phyloP scores from a whole-genome alignment of 2,797 vertebrate genomes.

The Kryptolebias ocellatus region DNA sequence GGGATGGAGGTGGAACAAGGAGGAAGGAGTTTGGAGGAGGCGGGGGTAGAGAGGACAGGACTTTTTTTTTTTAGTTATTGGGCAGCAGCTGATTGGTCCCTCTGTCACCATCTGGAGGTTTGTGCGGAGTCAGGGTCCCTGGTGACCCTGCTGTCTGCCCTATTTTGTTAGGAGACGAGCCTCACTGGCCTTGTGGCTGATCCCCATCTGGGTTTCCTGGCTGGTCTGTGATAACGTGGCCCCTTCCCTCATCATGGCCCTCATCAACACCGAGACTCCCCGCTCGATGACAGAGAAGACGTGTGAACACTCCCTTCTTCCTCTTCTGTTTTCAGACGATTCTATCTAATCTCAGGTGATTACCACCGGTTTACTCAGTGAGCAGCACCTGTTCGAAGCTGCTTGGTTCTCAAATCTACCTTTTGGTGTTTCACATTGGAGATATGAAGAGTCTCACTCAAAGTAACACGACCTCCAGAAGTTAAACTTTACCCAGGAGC shows the following conservation, averaged over 20 bases:
- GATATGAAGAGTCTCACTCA: slow-evolving; percentile 11
- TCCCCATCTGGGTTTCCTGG: slow-evolving; percentile 73
- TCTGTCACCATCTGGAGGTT: slow-evolving; percentile 88
- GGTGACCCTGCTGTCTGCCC: slow-evolving; percentile 86
- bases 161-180: slow-evolving; percentile 87
- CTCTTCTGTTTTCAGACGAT: slow-evolving; percentile 21
- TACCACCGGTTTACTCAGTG: slow-evolving; percentile 46
- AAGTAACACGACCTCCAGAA: slow-evolving; percentile 24
- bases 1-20: slow-evolving; percentile 65
- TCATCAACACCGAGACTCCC: slow-evolving; percentile 43
- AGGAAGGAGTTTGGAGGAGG: slow-evolving; percentile 45
- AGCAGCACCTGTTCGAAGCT: slow-evolving; percentile 54
- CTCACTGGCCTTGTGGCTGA: slow-evolving; percentile 74
- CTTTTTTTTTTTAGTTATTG: slow-evolving; percentile 86
- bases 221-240: slow-evolving; percentile 58
- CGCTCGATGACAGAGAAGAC: slow-evolving; percentile 28
- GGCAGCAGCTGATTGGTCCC: slow-evolving; percentile 87
- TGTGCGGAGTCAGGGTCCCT: slow-evolving; percentile 77
- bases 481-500: slow-evolving; percentile 26
- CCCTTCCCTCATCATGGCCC: slow-evolving; percentile 39
- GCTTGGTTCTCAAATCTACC: slow-evolving; percentile 40
- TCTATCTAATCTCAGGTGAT: slow-evolving; percentile 66
- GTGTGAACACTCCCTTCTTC: slow-evolving; percentile 13
- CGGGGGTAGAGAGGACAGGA: slow-evolving; percentile 68
- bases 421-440: background rate